These are phyloP conservation scores for Erebia epiphron DNA, from an alignment of 2,888 invertebrate genomes.

Conservation along the genomic window DNA sequence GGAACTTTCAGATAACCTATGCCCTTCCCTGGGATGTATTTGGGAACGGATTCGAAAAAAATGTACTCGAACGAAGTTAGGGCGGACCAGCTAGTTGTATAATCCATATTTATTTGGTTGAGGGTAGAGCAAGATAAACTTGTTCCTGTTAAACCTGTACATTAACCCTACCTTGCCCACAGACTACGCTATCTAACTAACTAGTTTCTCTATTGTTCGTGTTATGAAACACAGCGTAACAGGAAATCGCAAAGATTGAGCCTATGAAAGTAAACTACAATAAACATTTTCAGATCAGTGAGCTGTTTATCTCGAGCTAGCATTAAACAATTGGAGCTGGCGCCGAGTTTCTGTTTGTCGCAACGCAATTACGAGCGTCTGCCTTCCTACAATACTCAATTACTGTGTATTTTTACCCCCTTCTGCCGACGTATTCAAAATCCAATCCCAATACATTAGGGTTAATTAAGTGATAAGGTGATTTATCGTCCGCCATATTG, in stretches of 20 bases:
- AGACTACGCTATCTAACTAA: not conserved
- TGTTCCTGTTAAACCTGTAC: not conserved
- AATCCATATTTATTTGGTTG: too few relatives aligned
- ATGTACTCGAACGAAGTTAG: too few relatives aligned
- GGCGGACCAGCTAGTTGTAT: too few relatives aligned
- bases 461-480: too few relatives aligned
- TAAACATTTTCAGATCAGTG: not conserved
- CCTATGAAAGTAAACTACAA: not conserved
- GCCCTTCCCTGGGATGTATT: too few relatives aligned
- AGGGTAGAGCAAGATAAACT: too few relatives aligned
- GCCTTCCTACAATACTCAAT: not conserved
- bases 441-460: too few relatives aligned
- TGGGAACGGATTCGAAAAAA: too few relatives aligned
- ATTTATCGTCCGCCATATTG: too few relatives aligned
- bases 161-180: not conserved
- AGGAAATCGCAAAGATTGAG: not conserved
- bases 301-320: not conserved
- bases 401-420: not conserved
- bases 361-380: not conserved
- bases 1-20: too few relatives aligned
- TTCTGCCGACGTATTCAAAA: not conserved
- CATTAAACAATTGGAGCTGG: not conserved
- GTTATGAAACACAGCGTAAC: not conserved
- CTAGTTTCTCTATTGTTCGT: not conserved
- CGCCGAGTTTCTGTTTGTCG: conserved; percentile 13